Evolutionary conservation across 2,113 vertebrate genomes (phyloP), one percentile per base, ranked within the genome.

Genomic region (Zosterops japonicus): DNA sequence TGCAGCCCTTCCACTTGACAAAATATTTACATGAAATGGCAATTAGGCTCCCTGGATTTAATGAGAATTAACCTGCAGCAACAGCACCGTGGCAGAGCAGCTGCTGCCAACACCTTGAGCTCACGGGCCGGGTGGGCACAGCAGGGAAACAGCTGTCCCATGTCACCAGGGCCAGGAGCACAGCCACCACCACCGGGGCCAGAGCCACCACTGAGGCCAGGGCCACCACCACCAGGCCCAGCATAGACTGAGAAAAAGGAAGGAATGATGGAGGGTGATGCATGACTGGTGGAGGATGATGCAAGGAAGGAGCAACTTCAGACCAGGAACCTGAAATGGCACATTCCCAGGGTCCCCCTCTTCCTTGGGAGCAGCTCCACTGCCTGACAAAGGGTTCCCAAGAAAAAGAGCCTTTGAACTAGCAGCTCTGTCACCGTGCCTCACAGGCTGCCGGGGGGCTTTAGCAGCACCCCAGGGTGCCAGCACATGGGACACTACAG

Each of bases 101-200:
- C 78, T 82, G 87, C 89, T 67, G 53, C 80, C 0, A 89, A 67
- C 75, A 86, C 91, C 90, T 83, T 2, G 1, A 60, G 77, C 77
- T 52, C 4, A 2, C 1, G 8, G 77, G 79, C 33, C 0, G 6
- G 52, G 72, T 2, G 21, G 31, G 86, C 4, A 4, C 1, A 9
- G 64, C 65, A 33, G 49, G 61, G 28, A 12, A 31, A 31, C 1
- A 6, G 46, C 94, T 24, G 56, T 3, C 12, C n/a, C 9, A 0
- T 1, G 1, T 7, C 42, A 56, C 60, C 8, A 0, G 7, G 8
- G 35, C 41, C 65, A 63, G 28, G 9, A 17, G 22, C 55, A 50
- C 1, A 6, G 46, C 80, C 80, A 61, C 36, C 46, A 27, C 21
- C 1, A 0, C 79, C 15, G 65, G 5, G 44, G 42, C 19, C 71